A percentile compares a stretch with the other conserved stretches of the same genome.
Evolutionary conservation across 1,140 invertebrate genomes (phyloP).

Genomic region (Hycleus cichorii): DNA sequence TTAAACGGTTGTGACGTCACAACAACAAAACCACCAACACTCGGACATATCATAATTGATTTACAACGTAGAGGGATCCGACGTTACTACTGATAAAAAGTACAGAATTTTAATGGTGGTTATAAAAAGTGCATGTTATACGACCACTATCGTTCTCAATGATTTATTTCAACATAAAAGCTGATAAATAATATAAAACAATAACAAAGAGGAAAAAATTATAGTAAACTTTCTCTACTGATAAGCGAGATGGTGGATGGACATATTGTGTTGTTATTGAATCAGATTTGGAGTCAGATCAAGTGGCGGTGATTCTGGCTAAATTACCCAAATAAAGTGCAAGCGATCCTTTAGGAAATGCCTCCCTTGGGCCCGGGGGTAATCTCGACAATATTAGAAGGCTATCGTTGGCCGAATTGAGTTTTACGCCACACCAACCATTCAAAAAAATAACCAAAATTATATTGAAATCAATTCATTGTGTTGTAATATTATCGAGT

Average conservation of each 20-base stretch:
- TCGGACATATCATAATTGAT: constrained; percentile 27
- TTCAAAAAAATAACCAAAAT: no score
- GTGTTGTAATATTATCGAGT: no score
- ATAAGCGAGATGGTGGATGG: no score
- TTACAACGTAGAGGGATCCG: constrained; percentile 11
- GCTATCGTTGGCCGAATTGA: background rate
- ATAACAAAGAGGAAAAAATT: no score
- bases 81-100: constrained; percentile 7
- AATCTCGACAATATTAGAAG: constrained; percentile 7
- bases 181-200: no score
- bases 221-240: no score
- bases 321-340: constrained; percentile 14
- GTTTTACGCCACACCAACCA: no score
- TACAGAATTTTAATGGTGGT: constrained; percentile 9
- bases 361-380: constrained; percentile 10
- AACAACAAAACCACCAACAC: constrained; percentile 4
- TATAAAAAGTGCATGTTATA: constrained; percentile 5
- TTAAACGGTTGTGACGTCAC: constrained; percentile 27
- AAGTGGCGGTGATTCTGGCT: constrained; percentile 1
- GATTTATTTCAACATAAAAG: constrained; percentile 1
- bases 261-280: no score
- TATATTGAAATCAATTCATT: no score
- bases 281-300: background rate
- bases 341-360: constrained; percentile 5
- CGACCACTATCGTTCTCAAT: background rate